phyloP scores from a whole-genome alignment of 2,113 vertebrate genomes.

The Sinocyclocheilus rhinocerous region DNA sequence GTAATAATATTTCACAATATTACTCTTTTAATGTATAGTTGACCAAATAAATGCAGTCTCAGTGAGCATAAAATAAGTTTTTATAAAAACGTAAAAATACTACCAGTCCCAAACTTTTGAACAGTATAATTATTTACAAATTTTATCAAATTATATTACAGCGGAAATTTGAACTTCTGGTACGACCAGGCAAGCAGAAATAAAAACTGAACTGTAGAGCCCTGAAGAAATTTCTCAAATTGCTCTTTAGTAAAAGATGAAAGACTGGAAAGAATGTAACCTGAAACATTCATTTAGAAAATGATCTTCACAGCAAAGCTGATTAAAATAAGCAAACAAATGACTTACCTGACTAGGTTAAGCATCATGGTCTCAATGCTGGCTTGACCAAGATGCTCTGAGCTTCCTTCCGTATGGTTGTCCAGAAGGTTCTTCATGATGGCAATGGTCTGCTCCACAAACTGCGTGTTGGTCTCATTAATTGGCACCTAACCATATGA shows the following conservation, averaged over 20 bases:
- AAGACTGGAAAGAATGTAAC: neutral
- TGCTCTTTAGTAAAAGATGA: neutral
- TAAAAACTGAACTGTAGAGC: neutral
- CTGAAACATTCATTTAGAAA: neutral
- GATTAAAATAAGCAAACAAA: neutral
- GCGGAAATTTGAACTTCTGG: neutral
- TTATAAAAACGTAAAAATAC: neutral
- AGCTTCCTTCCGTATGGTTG: constrained; percentile 95
- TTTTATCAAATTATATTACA: neutral
- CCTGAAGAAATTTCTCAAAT: neutral
- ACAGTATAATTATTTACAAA: neutral
- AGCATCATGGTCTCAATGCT: constrained; percentile 99
- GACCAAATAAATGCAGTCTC: neutral
- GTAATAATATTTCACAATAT: neutral
- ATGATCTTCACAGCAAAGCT: neutral
- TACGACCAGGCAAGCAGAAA: neutral
- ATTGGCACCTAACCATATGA: constrained; percentile 83
- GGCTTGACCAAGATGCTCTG: constrained; percentile 95
- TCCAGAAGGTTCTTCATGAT: constrained; percentile 98
- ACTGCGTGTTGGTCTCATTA: constrained; percentile 95
- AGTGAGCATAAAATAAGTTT: neutral
- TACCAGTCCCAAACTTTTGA: neutral
- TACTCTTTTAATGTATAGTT: neutral
- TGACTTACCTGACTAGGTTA: constrained; percentile 90
- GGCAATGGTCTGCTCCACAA: constrained; percentile 97